These are phyloP conservation scores for Pseudopleuronectes americanus DNA, from an alignment of 2,797 vertebrate genomes.

Conservation along the genomic window DNA sequence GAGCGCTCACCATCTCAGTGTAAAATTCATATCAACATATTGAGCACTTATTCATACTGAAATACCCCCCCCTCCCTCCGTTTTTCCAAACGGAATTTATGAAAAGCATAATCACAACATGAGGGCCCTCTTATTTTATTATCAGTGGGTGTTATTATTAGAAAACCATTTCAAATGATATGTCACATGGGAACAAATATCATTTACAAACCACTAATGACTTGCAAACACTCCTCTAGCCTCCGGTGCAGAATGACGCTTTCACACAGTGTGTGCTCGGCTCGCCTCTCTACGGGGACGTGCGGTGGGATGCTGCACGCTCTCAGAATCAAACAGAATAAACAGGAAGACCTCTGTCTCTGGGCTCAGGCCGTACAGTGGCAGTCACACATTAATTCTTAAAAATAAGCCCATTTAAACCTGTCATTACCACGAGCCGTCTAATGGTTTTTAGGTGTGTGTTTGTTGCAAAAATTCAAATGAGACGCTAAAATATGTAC, in stretches of 20 bases:
- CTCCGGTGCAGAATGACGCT: slow-evolving; percentile 89
- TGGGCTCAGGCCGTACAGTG: slow-evolving; percentile 64
- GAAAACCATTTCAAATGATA: slow-evolving; percentile 97
- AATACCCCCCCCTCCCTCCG: slow-evolving; percentile 41
- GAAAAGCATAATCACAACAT: slow-evolving; percentile 91
- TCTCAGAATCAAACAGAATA: slow-evolving; percentile 63
- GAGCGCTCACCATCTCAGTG: slow-evolving; percentile 81
- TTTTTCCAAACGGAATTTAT: slow-evolving; percentile 83
- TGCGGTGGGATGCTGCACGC: slow-evolving; percentile 41
- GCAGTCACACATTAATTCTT: slow-evolving; percentile 78
- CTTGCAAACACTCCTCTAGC: slow-evolving; percentile 95
- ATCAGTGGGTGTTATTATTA: slow-evolving; percentile 98
- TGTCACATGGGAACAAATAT: slow-evolving; percentile 99
- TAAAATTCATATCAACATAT: slow-evolving; percentile 76
- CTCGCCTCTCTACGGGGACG: slow-evolving; percentile 82
- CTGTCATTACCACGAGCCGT: slow-evolving; percentile 76
- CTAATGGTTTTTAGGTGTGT: slow-evolving; percentile 83
- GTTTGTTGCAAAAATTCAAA: slow-evolving; percentile 87
- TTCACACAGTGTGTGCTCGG: slow-evolving; percentile 86
- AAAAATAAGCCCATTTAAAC: slow-evolving; percentile 81
- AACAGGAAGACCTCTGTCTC: slow-evolving; percentile 60
- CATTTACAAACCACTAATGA: slow-evolving; percentile 99
- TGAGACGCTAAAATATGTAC: slow-evolving; percentile 86
- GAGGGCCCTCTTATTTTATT: slow-evolving; percentile 95
- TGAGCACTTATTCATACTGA: slow-evolving; percentile 79